A percentile compares a stretch with the other conserved stretches of the same genome.
Conservation (phyloP, 2,888 invertebrate genomes). For the Trichopria drosophilae region DNA sequence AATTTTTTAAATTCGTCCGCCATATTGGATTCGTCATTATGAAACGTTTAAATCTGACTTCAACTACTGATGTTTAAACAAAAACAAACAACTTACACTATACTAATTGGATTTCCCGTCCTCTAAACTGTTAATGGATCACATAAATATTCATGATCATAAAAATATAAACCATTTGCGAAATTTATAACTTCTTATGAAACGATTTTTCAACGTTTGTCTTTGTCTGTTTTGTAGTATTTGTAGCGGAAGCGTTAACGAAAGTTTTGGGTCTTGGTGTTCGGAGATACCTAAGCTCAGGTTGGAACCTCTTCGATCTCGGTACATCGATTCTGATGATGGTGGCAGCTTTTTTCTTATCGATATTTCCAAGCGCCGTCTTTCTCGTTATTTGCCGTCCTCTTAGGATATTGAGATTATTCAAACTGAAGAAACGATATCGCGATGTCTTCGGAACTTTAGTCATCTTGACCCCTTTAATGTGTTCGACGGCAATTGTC, state of each 20-base stretch:
- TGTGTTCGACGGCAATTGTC: constrained; percentile 81
- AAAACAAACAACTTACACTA: background rate
- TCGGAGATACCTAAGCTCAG: constrained; percentile 73
- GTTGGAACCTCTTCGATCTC: constrained; percentile 84
- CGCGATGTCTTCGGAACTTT: constrained; percentile 82
- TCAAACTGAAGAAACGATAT: constrained; percentile 80
- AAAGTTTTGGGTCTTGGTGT: constrained; percentile 76
- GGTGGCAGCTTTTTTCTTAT: constrained; percentile 69
- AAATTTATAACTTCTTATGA: background rate
- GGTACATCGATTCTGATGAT: constrained; percentile 70
- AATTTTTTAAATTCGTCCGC: too few species aligned
- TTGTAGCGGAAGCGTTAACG: constrained; percentile 72
- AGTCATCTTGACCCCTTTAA: constrained; percentile 77
- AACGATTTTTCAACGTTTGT: too few species aligned
- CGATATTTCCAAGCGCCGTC: constrained; percentile 69
- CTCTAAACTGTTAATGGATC: too few species aligned
- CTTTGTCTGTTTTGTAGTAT: constrained; percentile 66
- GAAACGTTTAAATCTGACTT: too few species aligned
- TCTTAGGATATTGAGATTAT: constrained; percentile 68
- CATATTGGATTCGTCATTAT: too few species aligned
- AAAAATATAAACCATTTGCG: too few species aligned
- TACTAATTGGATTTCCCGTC: too few species aligned
- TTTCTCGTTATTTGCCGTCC: constrained; percentile 76
- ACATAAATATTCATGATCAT: too few species aligned
- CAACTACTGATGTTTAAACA: background rate